phyloP scores from a whole-genome alignment of 2,888 invertebrate species.

The Lydus trimaculatus region DNA sequence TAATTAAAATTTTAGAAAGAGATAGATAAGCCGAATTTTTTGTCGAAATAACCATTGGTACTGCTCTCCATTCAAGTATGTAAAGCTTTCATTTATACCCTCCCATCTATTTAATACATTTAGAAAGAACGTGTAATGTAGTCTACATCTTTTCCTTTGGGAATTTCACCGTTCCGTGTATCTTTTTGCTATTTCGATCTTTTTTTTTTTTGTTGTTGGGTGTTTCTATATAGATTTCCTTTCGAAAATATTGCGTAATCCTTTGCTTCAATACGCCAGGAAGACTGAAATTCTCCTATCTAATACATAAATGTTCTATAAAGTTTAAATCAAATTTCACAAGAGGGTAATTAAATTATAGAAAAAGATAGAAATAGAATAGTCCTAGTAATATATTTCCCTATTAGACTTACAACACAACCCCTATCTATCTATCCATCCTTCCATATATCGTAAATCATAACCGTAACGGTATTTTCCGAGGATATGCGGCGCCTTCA shows the following conservation, averaged over 20 bases:
- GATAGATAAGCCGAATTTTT: background rate
- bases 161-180: background rate
- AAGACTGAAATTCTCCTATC: background rate
- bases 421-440: background rate
- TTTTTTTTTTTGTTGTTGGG: background rate
- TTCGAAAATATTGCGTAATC: background rate
- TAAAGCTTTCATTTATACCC: background rate
- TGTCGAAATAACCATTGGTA: background rate
- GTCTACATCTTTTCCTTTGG: background rate
- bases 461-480: constrained; percentile 28
- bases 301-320: background rate
- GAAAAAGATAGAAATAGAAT: background rate
- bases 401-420: background rate
- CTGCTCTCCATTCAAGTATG: background rate
- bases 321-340: background rate
- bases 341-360: background rate
- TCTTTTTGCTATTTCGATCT: background rate
- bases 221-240: background rate
- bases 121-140: background rate
- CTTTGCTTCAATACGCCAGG: background rate
- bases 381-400: background rate
- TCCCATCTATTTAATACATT: background rate
- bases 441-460: constrained; percentile 27
- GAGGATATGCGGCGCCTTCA: constrained; percentile 33
- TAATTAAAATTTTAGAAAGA: background rate